These are phyloP conservation scores for Drosophila ananassae DNA, from an alignment of 1,140 invertebrate species.

Conservation along the genomic window DNA sequence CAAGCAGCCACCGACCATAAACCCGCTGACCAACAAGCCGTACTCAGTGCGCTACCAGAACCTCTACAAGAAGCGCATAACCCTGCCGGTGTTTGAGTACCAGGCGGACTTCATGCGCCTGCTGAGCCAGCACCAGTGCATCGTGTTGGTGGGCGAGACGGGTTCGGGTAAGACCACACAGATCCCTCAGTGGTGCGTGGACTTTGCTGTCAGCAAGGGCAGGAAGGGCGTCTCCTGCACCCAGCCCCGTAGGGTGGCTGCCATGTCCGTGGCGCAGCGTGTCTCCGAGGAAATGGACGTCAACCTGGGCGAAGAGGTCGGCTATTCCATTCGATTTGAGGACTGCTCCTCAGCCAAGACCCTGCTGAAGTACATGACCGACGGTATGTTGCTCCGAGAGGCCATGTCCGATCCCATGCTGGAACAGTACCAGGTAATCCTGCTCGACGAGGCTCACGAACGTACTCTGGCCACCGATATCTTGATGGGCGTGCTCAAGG, in stretches of 20 bases:
- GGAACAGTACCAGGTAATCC: slow-evolving; percentile 97
- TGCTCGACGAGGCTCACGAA: slow-evolving; percentile 99
- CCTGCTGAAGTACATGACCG: slow-evolving; percentile 97
- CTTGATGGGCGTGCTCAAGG: slow-evolving; percentile 99
- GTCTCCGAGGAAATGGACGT: slow-evolving; percentile 99
- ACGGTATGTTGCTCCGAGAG: slow-evolving; percentile 99
- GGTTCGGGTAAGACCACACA: slow-evolving; percentile 98
- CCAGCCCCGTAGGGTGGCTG: slow-evolving; percentile 98
- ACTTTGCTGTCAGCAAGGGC: slow-evolving; percentile 91
- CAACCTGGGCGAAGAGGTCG: slow-evolving; percentile 96
- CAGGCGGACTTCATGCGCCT: slow-evolving; percentile 97
- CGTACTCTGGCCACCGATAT: slow-evolving; percentile 99
- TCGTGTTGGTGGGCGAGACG: slow-evolving; percentile 91
- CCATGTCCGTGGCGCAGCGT: slow-evolving; percentile 99
- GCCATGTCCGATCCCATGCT: slow-evolving; percentile 99
- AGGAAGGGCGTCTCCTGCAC: slow-evolving; percentile 97
- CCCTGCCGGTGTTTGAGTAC: slow-evolving; percentile 99
- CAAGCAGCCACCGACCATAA: slow-evolving; percentile 85
- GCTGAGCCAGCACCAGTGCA: slow-evolving; percentile 87
- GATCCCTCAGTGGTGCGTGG: slow-evolving; percentile 96
- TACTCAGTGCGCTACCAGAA: slow-evolving; percentile 93
- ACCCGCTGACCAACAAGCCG: slow-evolving; percentile 90
- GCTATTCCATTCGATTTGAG: slow-evolving; percentile 99
- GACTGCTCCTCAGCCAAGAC: slow-evolving; percentile 98
- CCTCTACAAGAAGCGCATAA: slow-evolving; percentile 93